Base-by-base conservation (phyloP, 2,113 vertebrate species). In the Monarcha castaneiventris region DNA sequence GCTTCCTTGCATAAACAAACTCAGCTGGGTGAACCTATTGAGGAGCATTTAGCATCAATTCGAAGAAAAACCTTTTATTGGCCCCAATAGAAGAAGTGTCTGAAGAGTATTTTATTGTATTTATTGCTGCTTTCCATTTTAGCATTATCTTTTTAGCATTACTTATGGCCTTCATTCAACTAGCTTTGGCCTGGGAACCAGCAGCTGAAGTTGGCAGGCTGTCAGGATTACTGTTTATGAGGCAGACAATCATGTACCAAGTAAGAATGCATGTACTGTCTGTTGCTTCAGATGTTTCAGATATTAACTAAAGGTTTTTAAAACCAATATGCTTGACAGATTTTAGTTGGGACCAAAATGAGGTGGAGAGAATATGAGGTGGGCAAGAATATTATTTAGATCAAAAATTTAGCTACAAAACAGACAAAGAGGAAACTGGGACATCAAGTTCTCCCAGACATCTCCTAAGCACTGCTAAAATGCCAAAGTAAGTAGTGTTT, bases 391-490 rank as follows among this genome's bases (percentile, higher is more conserved):
- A 33, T 73, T 84, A 66, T 85, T 58, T 66, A 88, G 82, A 83
- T 73, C 37, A 93, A 93, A 92, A 90, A 67, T 69, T 94, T 48
- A 90, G 21, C 51, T 69, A 43, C 80, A n/a, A 84, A 81, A 93
- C 46, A 93, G 59, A 39, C 22, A 88, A 82, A 93, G 48, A 79
- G 19, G 44, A 95, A 91, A 90, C 51, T 79, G 62, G 77, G 71
- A 66, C 69, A 76, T 73, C 26, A 68, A 66, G 35, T 87, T 93
- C 51, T 95, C 33, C 16, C 51, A 63, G 67, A 80, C 71, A 83
- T 79, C 35, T 87, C 46, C 16, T 67, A 73, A 29, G 71, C 62
- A 74, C 32, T 73, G 32, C 41, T 83, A 80, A 95, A 85, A 80
- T 64, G 59, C 72, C 1, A 0, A 92, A 84, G 44, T 72, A 84